Percentiles rank a stretch among this genome's conserved stretches.
Evolutionary conservation across 2,797 vertebrate genomes (phyloP).

Genomic region (Alca torda): DNA sequence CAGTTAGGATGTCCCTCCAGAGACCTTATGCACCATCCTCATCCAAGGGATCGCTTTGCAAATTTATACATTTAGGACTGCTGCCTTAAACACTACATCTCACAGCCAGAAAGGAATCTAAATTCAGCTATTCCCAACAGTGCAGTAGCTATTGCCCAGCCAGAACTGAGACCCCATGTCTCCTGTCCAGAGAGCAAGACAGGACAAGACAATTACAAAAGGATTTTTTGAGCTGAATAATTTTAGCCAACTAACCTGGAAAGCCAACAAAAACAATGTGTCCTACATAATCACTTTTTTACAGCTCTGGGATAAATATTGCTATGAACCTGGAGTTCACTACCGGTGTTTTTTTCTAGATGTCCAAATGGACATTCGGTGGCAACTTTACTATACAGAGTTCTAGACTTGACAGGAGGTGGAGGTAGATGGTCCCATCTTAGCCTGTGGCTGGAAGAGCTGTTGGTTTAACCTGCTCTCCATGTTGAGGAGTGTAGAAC

Average conservation of each 20-base stretch:
- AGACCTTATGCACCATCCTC: neutral
- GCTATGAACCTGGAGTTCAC: neutral
- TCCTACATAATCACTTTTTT: neutral
- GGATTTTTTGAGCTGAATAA: neutral
- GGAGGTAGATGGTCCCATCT: neutral
- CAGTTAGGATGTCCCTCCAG: neutral
- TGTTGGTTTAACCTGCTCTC: neutral
- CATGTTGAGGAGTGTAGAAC: neutral
- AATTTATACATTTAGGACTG: neutral
- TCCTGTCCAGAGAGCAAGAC: neutral
- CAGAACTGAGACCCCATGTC: neutral
- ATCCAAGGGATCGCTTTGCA: neutral
- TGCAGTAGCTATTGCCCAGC: neutral
- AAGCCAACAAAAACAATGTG: fast-evolving
- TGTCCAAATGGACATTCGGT: neutral
- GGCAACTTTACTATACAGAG: neutral
- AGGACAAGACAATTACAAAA: neutral
- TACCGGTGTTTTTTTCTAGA: neutral
- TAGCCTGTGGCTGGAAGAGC: neutral
- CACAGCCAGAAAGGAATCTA: neutral
- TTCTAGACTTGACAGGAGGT: neutral
- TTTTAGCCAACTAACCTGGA: neutral
- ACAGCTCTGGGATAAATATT: neutral
- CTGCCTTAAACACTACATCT: neutral
- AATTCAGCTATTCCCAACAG: neutral